Evolutionary conservation across 2,888 invertebrate species (phyloP), one percentile per base, ranked within the genome.

Genomic region (Sphecodes monilicornis): DNA sequence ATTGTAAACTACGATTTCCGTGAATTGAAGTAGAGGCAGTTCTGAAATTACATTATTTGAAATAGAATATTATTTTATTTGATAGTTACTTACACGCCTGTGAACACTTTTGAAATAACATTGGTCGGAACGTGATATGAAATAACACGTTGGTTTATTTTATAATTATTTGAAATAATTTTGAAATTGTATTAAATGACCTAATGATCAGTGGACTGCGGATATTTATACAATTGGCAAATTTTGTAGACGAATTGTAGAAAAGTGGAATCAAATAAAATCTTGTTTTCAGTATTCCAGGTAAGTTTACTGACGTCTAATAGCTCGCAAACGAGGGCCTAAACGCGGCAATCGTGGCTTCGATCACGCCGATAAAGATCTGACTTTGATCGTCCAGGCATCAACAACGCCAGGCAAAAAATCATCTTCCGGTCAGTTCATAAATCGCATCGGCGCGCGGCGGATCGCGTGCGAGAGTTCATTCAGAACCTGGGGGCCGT

Each of bases 401-500:
- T 46, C 66, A n/a, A 22, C 36, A n/a, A 66, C 22, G 36, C n/a
- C 36, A 11, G 22, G 39, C 66, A 36, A 66, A 22, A 46, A 71
- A 29, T 71, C 18, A 26, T 60, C 78, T 11, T 32, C n/a, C n/a
- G 32, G 43, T 22, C 16, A 36, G 68, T 41, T 32, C 60, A 70
- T 82, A 82, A 82, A 82, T 84, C 22, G 13, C 46, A 13, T 11
- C 32, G 8, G n/a, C 57, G n/a, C 29, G 22, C 22, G 4, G 46
- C 8, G 64, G 32, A 66, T 76, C 50, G 76, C 69, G 69, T 77
- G 83, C 41, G 41, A 18, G 57, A 26, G 64, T 72, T 71, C 54
- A 39, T 36, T 18, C 46, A 39, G 72, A 22, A 13, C 46, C 75
- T 36, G 81, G 22, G 66, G 46, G 22, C 60, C 54, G 66, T 60